These are phyloP conservation scores for Sciurus vulgaris DNA, from an alignment of 2,797 vertebrate species.

Conservation along the genomic window DNA sequence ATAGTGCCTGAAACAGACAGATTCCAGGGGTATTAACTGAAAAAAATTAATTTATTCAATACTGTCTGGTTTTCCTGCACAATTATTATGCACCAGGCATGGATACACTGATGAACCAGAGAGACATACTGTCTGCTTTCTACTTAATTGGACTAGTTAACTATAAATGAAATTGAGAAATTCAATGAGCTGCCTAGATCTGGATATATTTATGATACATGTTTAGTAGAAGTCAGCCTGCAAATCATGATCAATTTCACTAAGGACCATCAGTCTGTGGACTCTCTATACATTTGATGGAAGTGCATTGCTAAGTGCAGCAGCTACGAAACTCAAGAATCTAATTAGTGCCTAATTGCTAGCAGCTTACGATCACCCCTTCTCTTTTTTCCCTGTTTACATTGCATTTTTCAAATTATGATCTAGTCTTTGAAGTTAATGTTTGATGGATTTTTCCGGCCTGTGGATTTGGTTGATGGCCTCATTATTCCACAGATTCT, in stretches of 20 bases:
- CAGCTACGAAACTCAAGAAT: neutral
- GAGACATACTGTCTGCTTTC: neutral
- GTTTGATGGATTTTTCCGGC: constrained; percentile 47
- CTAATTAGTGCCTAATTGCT: constrained; percentile 62
- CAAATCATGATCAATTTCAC: constrained; percentile 14
- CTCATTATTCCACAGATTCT: constrained; percentile 52
- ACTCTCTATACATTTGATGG: neutral
- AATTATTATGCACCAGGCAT: neutral
- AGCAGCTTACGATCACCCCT: constrained; percentile 6
- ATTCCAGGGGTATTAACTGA: neutral
- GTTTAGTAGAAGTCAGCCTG: neutral
- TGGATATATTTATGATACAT: neutral
- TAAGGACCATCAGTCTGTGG: neutral
- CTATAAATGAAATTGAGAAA: constrained; percentile 43
- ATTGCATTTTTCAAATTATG: constrained; percentile 62
- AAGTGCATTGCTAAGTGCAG: neutral
- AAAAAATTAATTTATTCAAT: neutral
- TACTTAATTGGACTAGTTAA: neutral
- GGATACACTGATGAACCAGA: neutral
- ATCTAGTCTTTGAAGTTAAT: constrained; percentile 70
- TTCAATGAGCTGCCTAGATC: neutral
- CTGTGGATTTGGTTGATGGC: constrained; percentile 29
- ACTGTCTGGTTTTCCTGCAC: neutral
- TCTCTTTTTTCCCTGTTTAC: constrained; percentile 59
- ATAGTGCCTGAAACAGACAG: neutral